A percentile compares a stretch with the other conserved stretches of the same genome.
phyloP scores from a whole-genome alignment of 1,140 invertebrate genomes.

The Penaeus japonicus region DNA sequence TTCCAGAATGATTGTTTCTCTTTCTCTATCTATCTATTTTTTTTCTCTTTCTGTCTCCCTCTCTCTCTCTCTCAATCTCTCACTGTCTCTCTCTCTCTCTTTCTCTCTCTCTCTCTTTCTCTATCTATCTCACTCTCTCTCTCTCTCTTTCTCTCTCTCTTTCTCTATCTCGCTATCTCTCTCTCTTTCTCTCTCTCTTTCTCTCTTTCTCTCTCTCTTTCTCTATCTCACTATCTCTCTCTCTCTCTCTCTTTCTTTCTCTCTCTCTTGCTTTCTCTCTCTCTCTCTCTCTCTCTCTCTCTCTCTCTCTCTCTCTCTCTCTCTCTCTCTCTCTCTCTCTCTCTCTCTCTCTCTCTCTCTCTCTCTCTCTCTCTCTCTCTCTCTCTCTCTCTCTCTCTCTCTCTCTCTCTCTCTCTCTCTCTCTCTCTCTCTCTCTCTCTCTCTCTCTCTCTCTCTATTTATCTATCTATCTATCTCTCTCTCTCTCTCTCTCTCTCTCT shows the following conservation, averaged over 20 bases:
- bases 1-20: too few relatives aligned
- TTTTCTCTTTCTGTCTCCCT: neutral
- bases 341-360: neutral
- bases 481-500: too few relatives aligned
- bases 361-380: neutral
- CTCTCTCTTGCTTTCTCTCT: neutral
- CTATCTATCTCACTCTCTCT: neutral
- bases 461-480: too few relatives aligned
- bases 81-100: neutral
- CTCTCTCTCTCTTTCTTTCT: neutral
- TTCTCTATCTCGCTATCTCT: neutral
- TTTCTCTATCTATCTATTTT: too few relatives aligned
- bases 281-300: neutral
- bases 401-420: neutral
- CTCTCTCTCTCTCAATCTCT: neutral
- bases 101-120: constrained; percentile 1
- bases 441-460: neutral
- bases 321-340: neutral
- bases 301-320: too few relatives aligned
- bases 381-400: neutral
- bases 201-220: neutral
- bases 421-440: neutral
- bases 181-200: neutral
- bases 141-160: neutral
- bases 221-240: neutral